Conservation (phyloP, 2,113 vertebrate species). For the Clarias gariepinus region DNA sequence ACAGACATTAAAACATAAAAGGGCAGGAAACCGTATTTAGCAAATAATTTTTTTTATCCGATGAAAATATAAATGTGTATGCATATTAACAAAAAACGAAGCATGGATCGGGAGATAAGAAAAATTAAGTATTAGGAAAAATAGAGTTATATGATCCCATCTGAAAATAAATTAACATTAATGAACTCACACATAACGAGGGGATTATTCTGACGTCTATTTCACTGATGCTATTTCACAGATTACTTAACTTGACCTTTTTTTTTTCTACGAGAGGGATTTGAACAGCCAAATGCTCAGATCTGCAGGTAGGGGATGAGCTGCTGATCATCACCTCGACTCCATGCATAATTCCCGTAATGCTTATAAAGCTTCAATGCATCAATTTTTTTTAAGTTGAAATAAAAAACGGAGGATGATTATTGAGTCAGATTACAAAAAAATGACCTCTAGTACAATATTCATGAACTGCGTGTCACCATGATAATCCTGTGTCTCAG, state of each 20-base stretch:
- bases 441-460: background rate
- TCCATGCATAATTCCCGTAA: background rate
- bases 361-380: background rate
- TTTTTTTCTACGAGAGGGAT: background rate
- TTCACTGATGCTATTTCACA: background rate
- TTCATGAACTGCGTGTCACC: background rate
- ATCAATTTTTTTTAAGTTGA: background rate
- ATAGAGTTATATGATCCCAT: no score
- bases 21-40: no score
- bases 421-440: background rate
- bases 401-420: background rate
- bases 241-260: background rate
- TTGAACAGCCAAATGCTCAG: background rate
- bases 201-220: background rate
- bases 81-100: no score
- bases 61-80: no score
- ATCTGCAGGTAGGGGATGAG: background rate
- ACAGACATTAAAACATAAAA: no score
- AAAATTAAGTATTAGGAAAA: no score
- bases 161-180: background rate
- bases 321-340: background rate
- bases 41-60: no score
- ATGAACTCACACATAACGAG: background rate
- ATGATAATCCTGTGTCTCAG: background rate
- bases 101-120: no score